Evolutionary conservation across 1,140 invertebrate species (phyloP).

Genomic region (Dendrolimus punctatus): DNA sequence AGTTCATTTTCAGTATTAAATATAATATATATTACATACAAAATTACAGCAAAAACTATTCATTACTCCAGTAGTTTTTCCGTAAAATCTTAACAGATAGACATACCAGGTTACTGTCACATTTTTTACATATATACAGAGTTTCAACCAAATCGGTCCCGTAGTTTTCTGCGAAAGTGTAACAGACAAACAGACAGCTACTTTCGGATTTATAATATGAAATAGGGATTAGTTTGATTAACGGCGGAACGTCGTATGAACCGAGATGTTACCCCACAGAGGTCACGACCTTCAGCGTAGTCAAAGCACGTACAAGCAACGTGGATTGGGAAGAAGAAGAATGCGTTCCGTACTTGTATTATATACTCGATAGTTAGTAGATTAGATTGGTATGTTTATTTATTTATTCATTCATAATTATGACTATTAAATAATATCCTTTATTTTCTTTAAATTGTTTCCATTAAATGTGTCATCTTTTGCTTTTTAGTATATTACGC

Average conservation of each 20-base stretch:
- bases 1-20: no score
- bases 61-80: no score
- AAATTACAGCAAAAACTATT: no score
- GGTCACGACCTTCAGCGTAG: conserved; percentile 9
- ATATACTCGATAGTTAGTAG: conserved; percentile 14
- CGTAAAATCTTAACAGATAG: no score
- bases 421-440: conserved; percentile 5
- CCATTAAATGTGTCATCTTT: not conserved
- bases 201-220: not conserved
- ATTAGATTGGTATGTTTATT: conserved; percentile 16
- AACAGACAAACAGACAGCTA: no score
- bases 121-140: no score
- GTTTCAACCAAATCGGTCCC: no score
- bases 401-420: conserved; percentile 7
- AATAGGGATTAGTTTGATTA: not conserved
- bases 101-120: no score
- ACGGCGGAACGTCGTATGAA: conserved; percentile 12
- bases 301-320: not conserved
- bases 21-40: no score
- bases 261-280: conserved; percentile 15
- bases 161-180: no score
- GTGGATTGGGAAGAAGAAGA: not conserved
- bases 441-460: not conserved
- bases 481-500: not conserved
- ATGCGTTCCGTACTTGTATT: conserved; percentile 6